Percentiles rank a stretch among this genome's conserved stretches.
These are phyloP conservation scores for Prionace glauca DNA, from an alignment of 2,797 vertebrate genomes.

Conservation along the genomic window DNA sequence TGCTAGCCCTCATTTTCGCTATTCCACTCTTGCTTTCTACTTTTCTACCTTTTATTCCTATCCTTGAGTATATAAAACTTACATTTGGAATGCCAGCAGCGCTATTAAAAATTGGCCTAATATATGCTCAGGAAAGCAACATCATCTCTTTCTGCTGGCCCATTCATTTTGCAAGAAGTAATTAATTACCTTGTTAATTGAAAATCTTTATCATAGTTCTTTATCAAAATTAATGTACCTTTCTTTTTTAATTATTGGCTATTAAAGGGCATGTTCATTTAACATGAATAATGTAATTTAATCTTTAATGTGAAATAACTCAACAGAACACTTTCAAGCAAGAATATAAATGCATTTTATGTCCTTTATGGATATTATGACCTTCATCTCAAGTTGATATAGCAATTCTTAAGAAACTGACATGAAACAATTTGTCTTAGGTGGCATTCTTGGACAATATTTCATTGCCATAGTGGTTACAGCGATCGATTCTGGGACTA, in stretches of 20 bases:
- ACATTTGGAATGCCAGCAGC: not conserved
- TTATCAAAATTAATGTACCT: constrained; percentile 31
- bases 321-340: constrained; percentile 2
- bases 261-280: constrained; percentile 30
- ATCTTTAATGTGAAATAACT: constrained; percentile 30
- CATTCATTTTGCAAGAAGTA: constrained; percentile 16
- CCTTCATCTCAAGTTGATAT: constrained; percentile 24
- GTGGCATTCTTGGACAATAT: not conserved
- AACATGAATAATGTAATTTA: constrained; percentile 8
- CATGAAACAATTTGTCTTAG: not conserved
- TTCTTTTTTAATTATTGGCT: constrained; percentile 36
- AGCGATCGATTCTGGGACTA: not conserved
- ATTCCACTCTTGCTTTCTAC: too few relatives aligned
- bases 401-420: not conserved
- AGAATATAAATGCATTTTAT: not conserved
- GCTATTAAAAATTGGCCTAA: not conserved
- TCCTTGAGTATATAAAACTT: constrained; percentile 20
- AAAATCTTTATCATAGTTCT: not conserved
- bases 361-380: constrained; percentile 17
- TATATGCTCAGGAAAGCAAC: not conserved
- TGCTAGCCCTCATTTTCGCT: too few relatives aligned
- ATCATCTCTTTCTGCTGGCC: constrained; percentile 16
- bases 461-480: not conserved
- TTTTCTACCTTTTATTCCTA: not conserved
- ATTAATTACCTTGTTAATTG: constrained; percentile 33